Evolutionary conservation across 2,113 vertebrate genomes (phyloP).

Genomic region (Ptilorrhoa leucosticta): DNA sequence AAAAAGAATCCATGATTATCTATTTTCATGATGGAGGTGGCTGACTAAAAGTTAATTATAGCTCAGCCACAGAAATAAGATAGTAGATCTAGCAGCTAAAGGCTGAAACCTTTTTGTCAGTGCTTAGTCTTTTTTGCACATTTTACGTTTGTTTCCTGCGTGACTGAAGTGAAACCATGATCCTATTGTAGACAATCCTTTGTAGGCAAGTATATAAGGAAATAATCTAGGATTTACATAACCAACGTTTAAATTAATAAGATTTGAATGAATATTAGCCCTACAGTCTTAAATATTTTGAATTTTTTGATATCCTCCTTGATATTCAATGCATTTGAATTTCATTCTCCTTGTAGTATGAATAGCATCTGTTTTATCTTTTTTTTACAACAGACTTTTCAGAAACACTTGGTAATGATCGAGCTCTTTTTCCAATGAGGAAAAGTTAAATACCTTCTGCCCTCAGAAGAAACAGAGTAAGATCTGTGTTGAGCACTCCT

Average conservation of each 20-base stretch:
- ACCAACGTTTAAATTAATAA: background rate
- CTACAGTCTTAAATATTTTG: background rate
- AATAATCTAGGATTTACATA: conserved; percentile 32
- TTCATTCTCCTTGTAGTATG: background rate
- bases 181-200: background rate
- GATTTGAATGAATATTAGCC: background rate
- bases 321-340: background rate
- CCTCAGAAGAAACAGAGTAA: background rate
- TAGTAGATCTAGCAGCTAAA: background rate
- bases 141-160: background rate
- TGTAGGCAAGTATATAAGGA: background rate
- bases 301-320: background rate
- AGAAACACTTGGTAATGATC: background rate
- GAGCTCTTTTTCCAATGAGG: background rate
- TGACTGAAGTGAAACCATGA: background rate
- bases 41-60: conserved; percentile 29
- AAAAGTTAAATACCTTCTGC: background rate
- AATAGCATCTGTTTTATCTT: background rate
- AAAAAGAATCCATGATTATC: background rate
- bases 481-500: background rate
- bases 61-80: background rate
- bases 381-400: background rate
- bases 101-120: conserved; percentile 6
- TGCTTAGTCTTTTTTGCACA: conserved; percentile 17
- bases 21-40: background rate